Conservation (phyloP, 2,888 invertebrate species). For the Crossocerus cetratus region DNA sequence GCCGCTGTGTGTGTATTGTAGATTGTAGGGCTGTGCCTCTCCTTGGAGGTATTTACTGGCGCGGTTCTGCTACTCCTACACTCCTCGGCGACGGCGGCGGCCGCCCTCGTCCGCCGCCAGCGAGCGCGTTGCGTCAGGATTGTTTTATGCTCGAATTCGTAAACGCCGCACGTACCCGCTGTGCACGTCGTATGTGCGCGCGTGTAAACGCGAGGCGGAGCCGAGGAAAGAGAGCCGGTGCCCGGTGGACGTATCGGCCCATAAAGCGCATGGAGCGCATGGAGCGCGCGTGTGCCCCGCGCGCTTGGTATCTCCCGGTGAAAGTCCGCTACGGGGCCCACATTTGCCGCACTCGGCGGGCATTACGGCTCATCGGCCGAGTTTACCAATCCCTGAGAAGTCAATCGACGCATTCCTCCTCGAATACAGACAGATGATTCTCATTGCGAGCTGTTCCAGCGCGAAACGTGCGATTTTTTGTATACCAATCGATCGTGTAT, state of each 20-base stretch:
- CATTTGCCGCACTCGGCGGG: conserved; percentile 17
- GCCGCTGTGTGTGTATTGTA: no score
- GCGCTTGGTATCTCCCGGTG: conserved; percentile 44
- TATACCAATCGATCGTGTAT: no score
- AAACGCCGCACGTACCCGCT: conserved; percentile 29
- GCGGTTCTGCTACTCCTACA: background rate
- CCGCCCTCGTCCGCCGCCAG: background rate
- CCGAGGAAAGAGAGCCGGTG: conserved; percentile 16
- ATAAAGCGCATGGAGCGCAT: conserved; percentile 12
- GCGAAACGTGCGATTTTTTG: no score
- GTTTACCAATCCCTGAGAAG: conserved; percentile 31
- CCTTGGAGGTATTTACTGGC: no score
- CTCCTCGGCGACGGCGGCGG: no score
- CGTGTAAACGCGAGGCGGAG: background rate
- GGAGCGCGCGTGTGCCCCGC: conserved; percentile 9
- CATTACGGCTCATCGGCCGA: conserved; percentile 41
- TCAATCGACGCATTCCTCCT: background rate
- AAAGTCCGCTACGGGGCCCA: conserved; percentile 46
- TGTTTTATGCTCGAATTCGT: conserved; percentile 21
- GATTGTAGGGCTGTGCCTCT: no score
- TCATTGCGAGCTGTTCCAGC: background rate
- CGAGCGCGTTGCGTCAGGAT: conserved; percentile 3
- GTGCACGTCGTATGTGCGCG: no score
- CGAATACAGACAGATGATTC: background rate
- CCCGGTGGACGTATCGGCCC: conserved; percentile 29